Percentiles rank a stretch among this genome's conserved stretches.
Evolutionary conservation across 2,113 vertebrate genomes (phyloP).

Genomic region (Euleptes europaea): DNA sequence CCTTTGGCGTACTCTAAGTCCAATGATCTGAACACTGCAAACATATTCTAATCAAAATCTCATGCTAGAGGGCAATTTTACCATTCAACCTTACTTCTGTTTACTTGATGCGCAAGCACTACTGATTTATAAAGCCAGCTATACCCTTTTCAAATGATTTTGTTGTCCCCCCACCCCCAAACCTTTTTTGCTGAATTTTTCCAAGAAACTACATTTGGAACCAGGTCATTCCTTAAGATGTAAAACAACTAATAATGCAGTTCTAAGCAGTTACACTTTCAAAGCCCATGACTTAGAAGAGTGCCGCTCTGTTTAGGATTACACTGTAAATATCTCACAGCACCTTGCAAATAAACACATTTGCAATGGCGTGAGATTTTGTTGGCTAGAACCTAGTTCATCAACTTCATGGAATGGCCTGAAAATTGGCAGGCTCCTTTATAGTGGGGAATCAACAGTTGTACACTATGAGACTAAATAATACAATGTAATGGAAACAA

Average conservation of each 20-base stretch:
- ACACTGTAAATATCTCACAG: neutral
- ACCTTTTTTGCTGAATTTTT: neutral
- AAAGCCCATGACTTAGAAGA: too few species aligned
- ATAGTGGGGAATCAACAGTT: neutral
- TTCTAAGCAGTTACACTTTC: too few species aligned
- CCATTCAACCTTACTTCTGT: neutral
- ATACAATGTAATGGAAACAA: neutral
- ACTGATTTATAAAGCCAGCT: neutral
- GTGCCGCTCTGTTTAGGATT: too few species aligned
- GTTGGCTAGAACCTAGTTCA: neutral
- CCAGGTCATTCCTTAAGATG: neutral
- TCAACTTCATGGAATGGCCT: neutral
- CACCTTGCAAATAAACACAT: neutral
- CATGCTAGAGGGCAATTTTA: slow-evolving; percentile 1
- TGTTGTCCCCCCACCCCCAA: neutral
- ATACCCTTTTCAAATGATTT: neutral
- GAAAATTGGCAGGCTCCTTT: neutral
- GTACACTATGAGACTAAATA: neutral
- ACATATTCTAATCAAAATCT: slow-evolving; percentile 46
- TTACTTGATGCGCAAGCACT: neutral
- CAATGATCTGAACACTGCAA: neutral
- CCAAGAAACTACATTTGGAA: neutral
- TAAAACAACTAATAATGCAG: too few species aligned
- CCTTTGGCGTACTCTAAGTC: neutral
- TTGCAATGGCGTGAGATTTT: neutral